Conservation (phyloP, 2,888 invertebrate genomes). For the Heliconius erato region DNA sequence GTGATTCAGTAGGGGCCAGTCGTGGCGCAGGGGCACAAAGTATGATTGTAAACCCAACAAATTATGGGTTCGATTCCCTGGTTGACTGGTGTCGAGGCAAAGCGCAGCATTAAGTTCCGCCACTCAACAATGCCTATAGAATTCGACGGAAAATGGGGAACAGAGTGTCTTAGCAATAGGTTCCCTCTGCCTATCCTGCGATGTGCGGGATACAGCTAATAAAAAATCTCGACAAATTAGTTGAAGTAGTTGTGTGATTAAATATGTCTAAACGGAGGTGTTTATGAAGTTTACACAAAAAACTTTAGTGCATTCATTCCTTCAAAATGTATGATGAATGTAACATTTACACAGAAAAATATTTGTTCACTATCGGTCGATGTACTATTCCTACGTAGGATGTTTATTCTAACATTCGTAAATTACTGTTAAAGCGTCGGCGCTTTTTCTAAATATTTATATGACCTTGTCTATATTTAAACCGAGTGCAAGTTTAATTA, state of each 20-base stretch:
- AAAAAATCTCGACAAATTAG: neutral
- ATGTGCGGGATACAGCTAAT: neutral
- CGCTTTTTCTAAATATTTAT: slow-evolving; percentile 66
- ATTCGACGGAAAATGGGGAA: neutral
- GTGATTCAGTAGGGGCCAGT: too few relatives aligned
- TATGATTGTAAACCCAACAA: too few relatives aligned
- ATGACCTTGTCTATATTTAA: slow-evolving; percentile 57
- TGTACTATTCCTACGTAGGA: slow-evolving; percentile 23
- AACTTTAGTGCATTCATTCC: neutral
- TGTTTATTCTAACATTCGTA: slow-evolving; percentile 52
- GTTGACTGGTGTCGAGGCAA: too few relatives aligned
- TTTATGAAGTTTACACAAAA: neutral
- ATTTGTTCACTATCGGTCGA: slow-evolving; percentile 31
- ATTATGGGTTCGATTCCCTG: too few relatives aligned
- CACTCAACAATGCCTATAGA: too few relatives aligned
- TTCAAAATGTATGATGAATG: slow-evolving; percentile 14
- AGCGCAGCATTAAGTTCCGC: too few relatives aligned
- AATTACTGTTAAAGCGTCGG: slow-evolving; percentile 52
- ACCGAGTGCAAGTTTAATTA: slow-evolving; percentile 61
- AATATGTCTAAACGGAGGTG: neutral
- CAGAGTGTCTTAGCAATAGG: neutral
- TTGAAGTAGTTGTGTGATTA: neutral
- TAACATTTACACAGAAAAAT: slow-evolving; percentile 5
- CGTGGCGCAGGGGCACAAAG: too few relatives aligned
- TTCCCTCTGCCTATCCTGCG: neutral